Base-by-base conservation (phyloP, 2,888 invertebrate genomes). In the Drosophila emarginata region DNA sequence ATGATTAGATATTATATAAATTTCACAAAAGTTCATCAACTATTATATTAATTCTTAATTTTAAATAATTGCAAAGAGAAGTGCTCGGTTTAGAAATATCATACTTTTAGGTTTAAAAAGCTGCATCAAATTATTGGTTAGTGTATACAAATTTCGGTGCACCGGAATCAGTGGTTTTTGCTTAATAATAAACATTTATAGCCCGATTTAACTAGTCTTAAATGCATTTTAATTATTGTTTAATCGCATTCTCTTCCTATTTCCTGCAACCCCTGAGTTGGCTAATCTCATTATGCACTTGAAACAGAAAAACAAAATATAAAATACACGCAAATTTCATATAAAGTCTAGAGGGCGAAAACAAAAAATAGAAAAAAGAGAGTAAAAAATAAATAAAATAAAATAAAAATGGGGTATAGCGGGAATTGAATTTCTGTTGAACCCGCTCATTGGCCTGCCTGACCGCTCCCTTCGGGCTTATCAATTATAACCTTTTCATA, bases 181-280 rank as follows among this genome's bases (percentile, higher is more conserved):
- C 28, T 51, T 51, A 7, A 11, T 26, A 23, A 56, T 61, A 64
- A 9, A 39, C 52, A 50, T 12, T 45, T 21, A 21, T 21, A 21
- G 21, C 4, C 12, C 9, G 21, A 45, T 63, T 28, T 28, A 72
- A 80, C 66, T 75, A 62, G 57, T 58, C 65, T 45, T 40, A 58
- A 80, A 65, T 71, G 67, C 59, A 64, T 68, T 80, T 69, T 64
- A 72, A 76, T 69, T 65, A 70, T 68, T 65, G 23, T 64, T 72
- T 21, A 40, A 75, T 37, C 7, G 40, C 15, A 11, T 45, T 11
- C 18, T 9, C 21, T 45, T 45, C n/a, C 15, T 15, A 9, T 45
- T 39, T n/a, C n/a, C 32, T 32, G 32, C 39, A 39, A 37, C 12
- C 40, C 21, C 50, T 11, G 9, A 9, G 28, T 12, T 23, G n/a